These are phyloP conservation scores for Spheniscus humboldti DNA, from an alignment of 2,797 vertebrate species.

Conservation along the genomic window DNA sequence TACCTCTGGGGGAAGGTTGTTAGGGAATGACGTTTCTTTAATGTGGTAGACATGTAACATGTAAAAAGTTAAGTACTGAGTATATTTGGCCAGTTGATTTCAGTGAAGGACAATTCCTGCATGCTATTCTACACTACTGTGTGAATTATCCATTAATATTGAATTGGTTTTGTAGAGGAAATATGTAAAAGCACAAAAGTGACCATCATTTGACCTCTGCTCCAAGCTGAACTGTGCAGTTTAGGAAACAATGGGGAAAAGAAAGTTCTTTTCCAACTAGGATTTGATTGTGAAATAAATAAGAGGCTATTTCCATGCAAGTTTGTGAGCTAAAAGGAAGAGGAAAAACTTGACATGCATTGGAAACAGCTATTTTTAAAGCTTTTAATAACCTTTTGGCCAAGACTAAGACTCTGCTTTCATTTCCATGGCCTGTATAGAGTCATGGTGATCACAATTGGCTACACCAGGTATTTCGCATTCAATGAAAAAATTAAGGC, in stretches of 20 bases:
- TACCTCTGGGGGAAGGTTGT: background rate
- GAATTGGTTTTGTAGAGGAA: background rate
- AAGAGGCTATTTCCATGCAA: background rate
- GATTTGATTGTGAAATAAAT: background rate
- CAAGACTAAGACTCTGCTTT: background rate
- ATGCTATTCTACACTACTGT: background rate
- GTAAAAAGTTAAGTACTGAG: background rate
- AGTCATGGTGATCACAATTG: background rate
- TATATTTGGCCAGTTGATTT: background rate
- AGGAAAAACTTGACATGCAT: background rate
- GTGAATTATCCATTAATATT: background rate
- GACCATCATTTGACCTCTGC: background rate
- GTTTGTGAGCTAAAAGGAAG: background rate
- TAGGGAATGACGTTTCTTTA: background rate
- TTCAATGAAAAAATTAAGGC: background rate
- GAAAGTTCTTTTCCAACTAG: background rate
- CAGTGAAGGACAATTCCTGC: background rate
- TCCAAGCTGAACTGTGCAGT: background rate
- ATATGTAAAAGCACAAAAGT: background rate
- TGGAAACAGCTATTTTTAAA: background rate
- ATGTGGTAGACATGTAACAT: background rate
- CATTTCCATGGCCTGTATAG: background rate
- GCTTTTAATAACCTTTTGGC: background rate
- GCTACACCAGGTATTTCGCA: fast-evolving
- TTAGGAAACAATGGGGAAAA: background rate